These are phyloP conservation scores for Macrochelys suwanniensis DNA, from an alignment of 2,797 vertebrate species.

Conservation along the genomic window DNA sequence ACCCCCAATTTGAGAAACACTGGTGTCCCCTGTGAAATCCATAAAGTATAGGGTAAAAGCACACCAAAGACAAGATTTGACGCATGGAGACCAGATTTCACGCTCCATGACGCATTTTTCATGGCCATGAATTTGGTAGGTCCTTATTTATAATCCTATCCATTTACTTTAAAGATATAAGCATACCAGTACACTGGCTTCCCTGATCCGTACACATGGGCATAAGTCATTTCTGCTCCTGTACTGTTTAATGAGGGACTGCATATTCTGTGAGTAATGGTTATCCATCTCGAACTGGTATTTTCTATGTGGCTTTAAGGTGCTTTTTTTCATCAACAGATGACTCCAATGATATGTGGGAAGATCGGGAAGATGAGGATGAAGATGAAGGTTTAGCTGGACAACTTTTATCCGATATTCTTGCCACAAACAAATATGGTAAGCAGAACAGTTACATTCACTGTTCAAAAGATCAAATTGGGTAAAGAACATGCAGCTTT, in stretches of 20 bases:
- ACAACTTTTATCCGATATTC: constrained; percentile 96
- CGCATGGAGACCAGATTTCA: too few species aligned
- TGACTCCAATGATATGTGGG: constrained; percentile 97
- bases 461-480: background rate
- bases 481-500: background rate
- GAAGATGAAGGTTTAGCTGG: constrained; percentile 93
- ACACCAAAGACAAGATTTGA: too few species aligned
- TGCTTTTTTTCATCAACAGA: constrained; percentile 68
- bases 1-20: too few species aligned
- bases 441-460: constrained; percentile 47
- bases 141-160: background rate
- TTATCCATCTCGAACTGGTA: background rate
- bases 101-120: too few species aligned
- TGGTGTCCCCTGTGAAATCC: too few species aligned
- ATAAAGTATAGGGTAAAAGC: too few species aligned
- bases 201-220: background rate
- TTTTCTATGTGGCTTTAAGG: background rate
- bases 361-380: constrained; percentile 92
- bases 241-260: background rate
- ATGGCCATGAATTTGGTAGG: too few species aligned
- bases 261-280: background rate
- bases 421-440: constrained; percentile 98
- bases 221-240: background rate
- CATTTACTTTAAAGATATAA: background rate
- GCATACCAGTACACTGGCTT: background rate